Evolutionary conservation across 2,888 invertebrate genomes (phyloP).

Genomic region (Enchytraeus crypticus): DNA sequence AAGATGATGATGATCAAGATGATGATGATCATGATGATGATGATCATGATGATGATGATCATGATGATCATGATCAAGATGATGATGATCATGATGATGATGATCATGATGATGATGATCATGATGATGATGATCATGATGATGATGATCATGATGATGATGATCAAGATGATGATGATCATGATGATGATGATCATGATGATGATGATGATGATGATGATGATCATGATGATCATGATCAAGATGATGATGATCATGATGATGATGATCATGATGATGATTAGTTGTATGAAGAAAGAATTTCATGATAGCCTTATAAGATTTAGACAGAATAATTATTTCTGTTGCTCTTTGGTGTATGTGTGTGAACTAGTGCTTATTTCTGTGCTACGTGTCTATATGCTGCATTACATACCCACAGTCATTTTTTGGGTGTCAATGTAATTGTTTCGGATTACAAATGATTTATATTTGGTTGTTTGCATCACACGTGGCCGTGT

Average conservation of each 20-base stretch:
- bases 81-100: not conserved
- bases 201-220: conserved; percentile 5
- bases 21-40: conserved; percentile 3
- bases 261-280: conserved; percentile 4
- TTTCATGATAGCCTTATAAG: no score
- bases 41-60: no score
- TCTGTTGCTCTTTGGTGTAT: no score
- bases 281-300: no score
- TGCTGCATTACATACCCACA: no score
- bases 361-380: no score
- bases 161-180: not conserved
- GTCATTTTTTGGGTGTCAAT: no score
- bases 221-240: not conserved
- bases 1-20: not conserved
- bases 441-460: no score
- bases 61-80: not conserved
- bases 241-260: not conserved
- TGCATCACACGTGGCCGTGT: no score
- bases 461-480: no score
- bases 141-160: not conserved
- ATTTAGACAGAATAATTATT: no score
- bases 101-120: not conserved
- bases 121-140: not conserved
- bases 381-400: no score
- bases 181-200: conserved; percentile 4